Base-by-base conservation (phyloP, 2,888 invertebrate species). In the Drosophila sordidula region DNA sequence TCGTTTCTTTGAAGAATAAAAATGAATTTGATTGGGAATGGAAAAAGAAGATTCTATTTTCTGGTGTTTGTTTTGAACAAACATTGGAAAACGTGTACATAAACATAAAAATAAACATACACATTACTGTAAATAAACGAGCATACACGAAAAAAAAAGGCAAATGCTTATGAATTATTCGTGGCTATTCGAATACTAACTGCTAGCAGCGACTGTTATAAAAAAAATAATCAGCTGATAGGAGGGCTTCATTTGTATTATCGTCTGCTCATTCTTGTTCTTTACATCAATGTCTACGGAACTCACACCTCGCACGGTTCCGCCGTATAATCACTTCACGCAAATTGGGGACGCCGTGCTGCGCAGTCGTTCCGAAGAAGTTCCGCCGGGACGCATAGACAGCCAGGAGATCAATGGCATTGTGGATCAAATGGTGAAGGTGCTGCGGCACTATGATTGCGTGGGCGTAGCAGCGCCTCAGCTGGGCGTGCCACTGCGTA, bases 341-440 rank as follows among this genome's bases (percentile, higher is more conserved):
- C 96, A 96, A 93, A 93, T 96, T 59, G 96, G 96, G 1, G 96
- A 96, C 90, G 96, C 96, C 16, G 93, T 93, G 55, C 93, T 96
- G 87, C 93, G 96, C 82, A 91, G 92, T 77, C 90, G 93, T 72
- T 93, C 95, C 0, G 93, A 94, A 50, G 90, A 92, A 6, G 94
- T 95, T 1, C 93, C 94, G 9, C n/a, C 91, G 0, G 93, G 94
- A 47, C 90, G 92, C 80, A 93, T 95, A 38, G 92, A 92, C 71
- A 93, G 93, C 4, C 90, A 92, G 16, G 93, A 95, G 90, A 90
- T 94, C 12, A 93, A 93, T 81, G 91, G 91, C 25, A 84, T 95
- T 47, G 93, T 96, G 25, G 91, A 93, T 9, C 93, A 93, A 74
- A 92, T 96, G 91, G 92, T 93, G 61, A 86, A 92, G 57, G 94